These are phyloP conservation scores for Mesorhabditis spiculigera DNA, from an alignment of 2,888 invertebrate genomes.

Conservation along the genomic window DNA sequence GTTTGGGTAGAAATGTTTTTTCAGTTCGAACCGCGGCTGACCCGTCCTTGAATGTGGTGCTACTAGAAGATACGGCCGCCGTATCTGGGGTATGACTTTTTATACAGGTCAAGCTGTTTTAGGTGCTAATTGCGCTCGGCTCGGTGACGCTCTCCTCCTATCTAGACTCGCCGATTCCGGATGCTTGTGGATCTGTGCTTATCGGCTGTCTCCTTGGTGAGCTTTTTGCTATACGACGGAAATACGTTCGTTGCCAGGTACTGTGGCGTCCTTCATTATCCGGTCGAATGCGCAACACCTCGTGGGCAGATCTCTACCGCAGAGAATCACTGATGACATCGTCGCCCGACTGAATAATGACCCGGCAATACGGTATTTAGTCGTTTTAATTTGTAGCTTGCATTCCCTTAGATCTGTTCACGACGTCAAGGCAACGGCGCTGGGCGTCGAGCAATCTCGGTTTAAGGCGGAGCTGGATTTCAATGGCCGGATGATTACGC, in stretches of 20 bases:
- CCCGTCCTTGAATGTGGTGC: slow-evolving; percentile 93
- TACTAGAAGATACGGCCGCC: slow-evolving; percentile 92
- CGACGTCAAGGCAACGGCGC: slow-evolving; percentile 96
- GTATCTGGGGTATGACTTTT: slow-evolving; percentile 74
- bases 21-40: slow-evolving; percentile 83
- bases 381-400: no score
- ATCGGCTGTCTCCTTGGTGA: slow-evolving; percentile 64
- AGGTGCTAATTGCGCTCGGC: slow-evolving; percentile 63
- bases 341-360: slow-evolving; percentile 80
- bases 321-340: slow-evolving; percentile 53
- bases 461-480: slow-evolving; percentile 99
- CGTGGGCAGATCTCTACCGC: slow-evolving; percentile 64
- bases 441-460: slow-evolving; percentile 79
- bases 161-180: slow-evolving; percentile 76
- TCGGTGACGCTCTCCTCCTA: slow-evolving; percentile 60
- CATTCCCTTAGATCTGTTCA: slow-evolving; percentile 75
- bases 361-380: slow-evolving; percentile 68
- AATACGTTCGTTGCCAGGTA: slow-evolving; percentile 26
- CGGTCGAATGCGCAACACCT: slow-evolving; percentile 88
- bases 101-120: neutral
- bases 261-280: slow-evolving; percentile 78
- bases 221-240: neutral
- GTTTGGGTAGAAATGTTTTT: slow-evolving; percentile 9
- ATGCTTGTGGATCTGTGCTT: slow-evolving; percentile 84
- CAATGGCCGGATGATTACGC: slow-evolving; percentile 88